Conservation (phyloP, 1,140 invertebrate species). For the Drosophila teissieri region DNA sequence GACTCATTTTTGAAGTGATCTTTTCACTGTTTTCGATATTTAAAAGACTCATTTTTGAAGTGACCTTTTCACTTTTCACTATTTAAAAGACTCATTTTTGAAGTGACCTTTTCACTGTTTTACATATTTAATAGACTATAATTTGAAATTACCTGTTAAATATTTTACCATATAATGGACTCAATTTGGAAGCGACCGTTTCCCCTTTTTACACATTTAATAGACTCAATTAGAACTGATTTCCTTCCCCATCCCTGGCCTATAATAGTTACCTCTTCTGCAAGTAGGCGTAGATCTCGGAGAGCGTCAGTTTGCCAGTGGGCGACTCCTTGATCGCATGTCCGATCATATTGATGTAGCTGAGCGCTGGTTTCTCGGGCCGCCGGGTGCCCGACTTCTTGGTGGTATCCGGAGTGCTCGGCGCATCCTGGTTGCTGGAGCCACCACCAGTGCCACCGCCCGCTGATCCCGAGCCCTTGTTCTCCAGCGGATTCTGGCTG, state of each 20-base stretch:
- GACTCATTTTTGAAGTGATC: too few species aligned
- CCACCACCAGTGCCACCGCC: background rate
- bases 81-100: too few species aligned
- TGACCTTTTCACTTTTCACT: too few species aligned
- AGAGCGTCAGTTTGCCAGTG: slow-evolving; percentile 92
- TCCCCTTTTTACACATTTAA: too few species aligned
- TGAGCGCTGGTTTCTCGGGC: slow-evolving; percentile 97
- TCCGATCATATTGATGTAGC: slow-evolving; percentile 98
- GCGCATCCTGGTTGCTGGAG: slow-evolving; percentile 37
- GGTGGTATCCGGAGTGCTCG: slow-evolving; percentile 65
- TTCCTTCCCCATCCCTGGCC: too few species aligned
- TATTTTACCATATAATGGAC: too few species aligned
- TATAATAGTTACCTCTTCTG: slow-evolving; percentile 87
- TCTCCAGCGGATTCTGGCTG: slow-evolving; percentile 20
- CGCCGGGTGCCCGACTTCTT: slow-evolving; percentile 88
- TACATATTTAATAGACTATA: too few species aligned
- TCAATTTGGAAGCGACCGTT: too few species aligned
- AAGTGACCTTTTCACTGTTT: too few species aligned
- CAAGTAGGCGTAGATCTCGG: slow-evolving; percentile 95
- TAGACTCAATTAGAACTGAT: background rate
- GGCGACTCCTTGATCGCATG: slow-evolving; percentile 98
- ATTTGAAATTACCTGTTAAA: too few species aligned
- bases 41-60: too few species aligned
- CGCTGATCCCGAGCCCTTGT: background rate
- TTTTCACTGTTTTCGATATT: too few species aligned